phyloP scores from a whole-genome alignment of 2,888 invertebrate genomes.

The Ophioninae sp. region DNA sequence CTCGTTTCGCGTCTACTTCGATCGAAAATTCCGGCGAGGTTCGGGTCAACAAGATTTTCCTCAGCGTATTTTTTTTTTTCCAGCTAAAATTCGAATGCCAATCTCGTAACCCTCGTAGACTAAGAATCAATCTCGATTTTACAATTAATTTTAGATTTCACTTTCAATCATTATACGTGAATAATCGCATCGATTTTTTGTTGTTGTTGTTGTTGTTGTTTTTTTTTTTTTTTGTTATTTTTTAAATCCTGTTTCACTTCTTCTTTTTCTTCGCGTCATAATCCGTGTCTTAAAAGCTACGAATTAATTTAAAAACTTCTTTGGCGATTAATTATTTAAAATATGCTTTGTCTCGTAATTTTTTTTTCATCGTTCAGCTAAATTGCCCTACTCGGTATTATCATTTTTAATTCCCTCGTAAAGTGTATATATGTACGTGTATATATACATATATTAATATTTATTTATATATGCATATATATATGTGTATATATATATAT shows the following conservation, averaged over 20 bases:
- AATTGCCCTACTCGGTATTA: conserved; percentile 65
- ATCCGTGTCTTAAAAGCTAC: conserved; percentile 72
- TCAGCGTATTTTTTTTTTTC: not conserved
- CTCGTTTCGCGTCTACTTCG: conserved; percentile 23
- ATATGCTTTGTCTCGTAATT: conserved; percentile 76
- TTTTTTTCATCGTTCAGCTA: conserved; percentile 67
- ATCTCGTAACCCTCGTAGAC: conserved; percentile 8
- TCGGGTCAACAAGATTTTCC: not conserved
- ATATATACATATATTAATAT: conserved; percentile 65
- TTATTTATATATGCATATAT: conserved; percentile 54
- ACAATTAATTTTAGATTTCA: conserved; percentile 80
- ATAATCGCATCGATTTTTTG: conserved; percentile 69
- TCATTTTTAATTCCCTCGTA: conserved; percentile 57
- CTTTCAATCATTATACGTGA: conserved; percentile 78
- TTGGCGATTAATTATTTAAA: conserved; percentile 81
- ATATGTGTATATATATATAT: conserved; percentile 67
- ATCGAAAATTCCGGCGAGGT: conserved; percentile 11
- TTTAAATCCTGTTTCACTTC: conserved; percentile 19
- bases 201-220: too few species aligned
- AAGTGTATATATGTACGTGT: conserved; percentile 65
- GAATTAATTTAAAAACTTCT: conserved; percentile 78
- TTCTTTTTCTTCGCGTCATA: not conserved
- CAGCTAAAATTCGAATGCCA: conserved; percentile 3
- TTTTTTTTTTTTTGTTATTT: too few species aligned
- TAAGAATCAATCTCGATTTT: conserved; percentile 65